A percentile compares a stretch with the other conserved stretches of the same genome.
Evolutionary conservation across 37 sponge, comb jelly and placozoan genomes (phyloP).

Genomic region (Agelas oroides): DNA sequence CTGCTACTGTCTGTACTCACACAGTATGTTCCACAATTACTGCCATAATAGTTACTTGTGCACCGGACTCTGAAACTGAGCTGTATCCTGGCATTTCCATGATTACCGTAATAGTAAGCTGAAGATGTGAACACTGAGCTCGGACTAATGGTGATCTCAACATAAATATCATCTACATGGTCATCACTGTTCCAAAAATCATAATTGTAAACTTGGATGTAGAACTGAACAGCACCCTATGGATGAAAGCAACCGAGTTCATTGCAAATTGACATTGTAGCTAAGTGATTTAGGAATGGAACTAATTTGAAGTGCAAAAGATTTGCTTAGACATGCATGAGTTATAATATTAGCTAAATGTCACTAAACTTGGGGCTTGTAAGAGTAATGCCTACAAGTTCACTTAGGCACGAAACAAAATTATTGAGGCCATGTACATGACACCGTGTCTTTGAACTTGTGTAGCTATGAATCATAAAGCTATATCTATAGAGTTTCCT

Average conservation of each 20-base stretch:
- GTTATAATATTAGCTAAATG: too few species aligned
- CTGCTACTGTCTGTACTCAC: neutral
- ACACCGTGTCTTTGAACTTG: too few species aligned
- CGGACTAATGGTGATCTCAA: neutral
- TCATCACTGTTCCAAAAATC: slow-evolving; percentile 8
- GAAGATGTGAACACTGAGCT: neutral
- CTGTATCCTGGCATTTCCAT: slow-evolving; percentile 8
- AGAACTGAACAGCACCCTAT: slow-evolving; percentile 1
- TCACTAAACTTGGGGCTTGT: too few species aligned
- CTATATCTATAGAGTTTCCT: too few species aligned
- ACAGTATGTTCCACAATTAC: slow-evolving; percentile 22
- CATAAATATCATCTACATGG: slow-evolving; percentile 22
- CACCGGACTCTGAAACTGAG: slow-evolving; percentile 17
- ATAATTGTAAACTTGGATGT: neutral
- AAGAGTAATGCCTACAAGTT: too few species aligned
- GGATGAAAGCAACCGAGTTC: neutral
- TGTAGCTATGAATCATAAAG: too few species aligned
- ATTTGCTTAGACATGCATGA: too few species aligned
- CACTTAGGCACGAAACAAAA: too few species aligned
- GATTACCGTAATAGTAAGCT: neutral
- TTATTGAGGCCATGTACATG: too few species aligned
- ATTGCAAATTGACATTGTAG: too few species aligned
- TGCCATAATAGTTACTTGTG: slow-evolving; percentile 20
- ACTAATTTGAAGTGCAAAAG: too few species aligned
- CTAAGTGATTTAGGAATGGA: too few species aligned